Base-by-base conservation (phyloP, 1,140 invertebrate genomes). In the Atta texana region DNA sequence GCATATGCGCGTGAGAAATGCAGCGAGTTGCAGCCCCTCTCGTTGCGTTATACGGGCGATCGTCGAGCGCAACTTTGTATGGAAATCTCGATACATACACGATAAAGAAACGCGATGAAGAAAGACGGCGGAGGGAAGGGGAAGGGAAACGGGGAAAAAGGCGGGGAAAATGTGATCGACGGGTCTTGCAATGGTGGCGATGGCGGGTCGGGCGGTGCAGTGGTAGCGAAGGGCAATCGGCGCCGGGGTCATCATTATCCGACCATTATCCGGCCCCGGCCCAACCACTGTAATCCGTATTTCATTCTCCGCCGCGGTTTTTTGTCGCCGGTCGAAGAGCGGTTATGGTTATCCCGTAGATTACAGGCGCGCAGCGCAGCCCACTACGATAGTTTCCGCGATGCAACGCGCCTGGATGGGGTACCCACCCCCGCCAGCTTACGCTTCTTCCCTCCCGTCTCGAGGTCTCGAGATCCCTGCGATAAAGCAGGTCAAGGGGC, bases 251-350 rank as follows among this genome's bases (percentile, higher is more conserved):
- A 68, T 90, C 90, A 93, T 93, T 94, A 93, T 88, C 78, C 90
- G 87, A 12, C 88, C 91, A 92, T 91, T 92, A 92, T 91, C 87
- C 71, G 88, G 86, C 88, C 87, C 90, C 90, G 86, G 87, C 89
- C 66, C 90, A 93, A 94, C 90, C 93, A 94, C 93, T 93, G 92
- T 93, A 93, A 93, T 94, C 92, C 92, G 90, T 93, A 93, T 92
- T 94, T 93, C 92, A 94, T 94, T 94, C 93, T 93, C 92, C 92
- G 80, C 71, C 82, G 77, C 31, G 5, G 91, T 92, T 94, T 93
- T 93, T 93, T 92, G 61, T 89, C 71, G 77, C 69, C 75, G 87
- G 31, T 59, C 85, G 74, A 89, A 75, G 91, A 93, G 92, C 90
- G 91, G 92, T 93, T 92, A 92, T 87, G 76, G 87, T 34, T 34